Conservation (phyloP, 2,888 invertebrate species). For the Drosophila heteroneura region DNA sequence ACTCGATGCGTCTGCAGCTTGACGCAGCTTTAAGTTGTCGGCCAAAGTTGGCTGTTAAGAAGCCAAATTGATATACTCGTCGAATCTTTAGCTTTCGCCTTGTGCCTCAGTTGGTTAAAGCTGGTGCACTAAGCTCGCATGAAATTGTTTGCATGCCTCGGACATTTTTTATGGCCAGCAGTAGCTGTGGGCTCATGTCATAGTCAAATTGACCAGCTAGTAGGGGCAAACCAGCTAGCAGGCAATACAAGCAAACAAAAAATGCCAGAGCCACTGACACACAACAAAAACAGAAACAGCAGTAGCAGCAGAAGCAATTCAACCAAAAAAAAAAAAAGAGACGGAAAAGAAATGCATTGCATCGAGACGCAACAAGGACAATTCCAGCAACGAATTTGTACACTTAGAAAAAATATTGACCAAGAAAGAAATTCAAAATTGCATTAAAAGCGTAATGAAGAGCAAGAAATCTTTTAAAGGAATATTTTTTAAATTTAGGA, state of each 20-base stretch:
- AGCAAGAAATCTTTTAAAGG: not conserved
- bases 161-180: conserved; percentile 58
- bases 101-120: conserved; percentile 15
- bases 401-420: not conserved
- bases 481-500: not conserved
- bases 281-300: conserved; percentile 15
- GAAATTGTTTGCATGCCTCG: conserved; percentile 59
- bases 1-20: conserved; percentile 24
- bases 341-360: conserved; percentile 13
- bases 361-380: conserved; percentile 40
- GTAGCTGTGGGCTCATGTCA: conserved; percentile 56
- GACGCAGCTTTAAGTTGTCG: conserved; percentile 60
- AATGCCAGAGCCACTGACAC: conserved; percentile 56
- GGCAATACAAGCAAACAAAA: conserved; percentile 30
- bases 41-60: conserved; percentile 46
- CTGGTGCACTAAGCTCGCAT: conserved; percentile 41
- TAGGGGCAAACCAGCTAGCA: conserved; percentile 27
- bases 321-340: conserved; percentile 18
- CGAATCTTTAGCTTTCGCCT: conserved; percentile 36
- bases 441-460: not conserved
- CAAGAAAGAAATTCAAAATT: not conserved
- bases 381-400: conserved; percentile 39
- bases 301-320: conserved; percentile 12
- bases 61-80: conserved; percentile 62
- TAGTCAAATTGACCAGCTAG: conserved; percentile 80